A percentile compares a stretch with the other conserved stretches of the same genome.
Evolutionary conservation across 2,888 invertebrate species (phyloP).

Genomic region (Agriopis aurantiaria): DNA sequence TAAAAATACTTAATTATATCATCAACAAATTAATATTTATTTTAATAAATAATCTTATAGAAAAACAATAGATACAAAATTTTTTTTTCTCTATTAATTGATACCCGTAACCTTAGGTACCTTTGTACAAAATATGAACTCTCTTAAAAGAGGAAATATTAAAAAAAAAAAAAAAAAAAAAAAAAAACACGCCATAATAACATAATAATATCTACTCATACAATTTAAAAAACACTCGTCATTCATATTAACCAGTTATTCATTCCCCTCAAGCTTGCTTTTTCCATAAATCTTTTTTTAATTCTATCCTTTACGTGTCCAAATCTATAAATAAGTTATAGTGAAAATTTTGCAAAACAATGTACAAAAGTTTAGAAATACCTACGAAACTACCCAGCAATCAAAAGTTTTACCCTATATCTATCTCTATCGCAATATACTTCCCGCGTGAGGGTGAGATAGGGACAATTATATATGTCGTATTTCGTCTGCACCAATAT

Average conservation of each 20-base stretch:
- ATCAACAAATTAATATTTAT: constrained; percentile 81
- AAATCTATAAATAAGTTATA: constrained; percentile 78
- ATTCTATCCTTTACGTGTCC: constrained; percentile 78
- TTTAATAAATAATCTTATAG: constrained; percentile 82
- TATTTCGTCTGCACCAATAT: constrained; percentile 68
- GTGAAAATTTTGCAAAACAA: constrained; percentile 87
- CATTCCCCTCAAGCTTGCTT: constrained; percentile 66
- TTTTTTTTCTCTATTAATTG: constrained; percentile 57
- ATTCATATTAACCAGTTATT: constrained; percentile 58
- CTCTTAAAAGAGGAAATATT: constrained; percentile 54
- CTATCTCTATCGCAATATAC: constrained; percentile 82
- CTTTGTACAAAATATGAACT: constrained; percentile 79
- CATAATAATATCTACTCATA: constrained; percentile 7
- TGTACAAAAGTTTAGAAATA: constrained; percentile 86
- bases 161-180: constrained; percentile 51
- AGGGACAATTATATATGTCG: constrained; percentile 54
- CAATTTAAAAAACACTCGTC: constrained; percentile 34
- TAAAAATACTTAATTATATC: constrained; percentile 83
- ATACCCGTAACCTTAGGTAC: constrained; percentile 70
- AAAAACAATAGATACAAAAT: constrained; percentile 80
- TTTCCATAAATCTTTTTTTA: constrained; percentile 64
- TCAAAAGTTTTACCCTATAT: constrained; percentile 78
- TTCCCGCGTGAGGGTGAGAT: constrained; percentile 67
- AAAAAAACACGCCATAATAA: constrained; percentile 49
- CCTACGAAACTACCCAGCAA: constrained; percentile 84